A percentile compares a stretch with the other conserved stretches of the same genome.
Evolutionary conservation across 2,113 vertebrate species (phyloP).

Genomic region (Crotalus tigris): DNA sequence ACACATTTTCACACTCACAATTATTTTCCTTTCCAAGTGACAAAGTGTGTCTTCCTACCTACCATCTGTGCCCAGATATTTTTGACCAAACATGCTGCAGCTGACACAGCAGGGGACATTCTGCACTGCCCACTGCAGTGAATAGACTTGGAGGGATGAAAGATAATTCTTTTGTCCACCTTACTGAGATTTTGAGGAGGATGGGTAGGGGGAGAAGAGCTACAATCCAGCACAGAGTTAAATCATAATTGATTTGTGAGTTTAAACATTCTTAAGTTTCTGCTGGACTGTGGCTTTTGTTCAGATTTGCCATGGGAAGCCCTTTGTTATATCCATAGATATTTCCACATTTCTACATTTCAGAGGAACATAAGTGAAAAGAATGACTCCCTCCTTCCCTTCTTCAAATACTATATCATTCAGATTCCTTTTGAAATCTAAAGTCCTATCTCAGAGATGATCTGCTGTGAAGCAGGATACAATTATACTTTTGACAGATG

Average conservation of each 20-base stretch:
- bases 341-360: neutral
- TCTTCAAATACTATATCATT: neutral
- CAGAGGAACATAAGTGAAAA: neutral
- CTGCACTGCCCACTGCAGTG: neutral
- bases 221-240: neutral
- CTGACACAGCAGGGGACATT: conserved; percentile 23
- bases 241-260: neutral
- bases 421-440: neutral
- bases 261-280: neutral
- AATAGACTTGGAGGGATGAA: neutral
- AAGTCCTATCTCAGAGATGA: neutral
- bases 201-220: neutral
- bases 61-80: conserved; percentile 1
- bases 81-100: neutral
- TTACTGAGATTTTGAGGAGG: neutral
- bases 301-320: neutral
- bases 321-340: neutral
- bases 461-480: neutral
- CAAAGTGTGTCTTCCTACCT: conserved; percentile 18
- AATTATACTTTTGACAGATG: neutral
- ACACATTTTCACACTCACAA: conserved; percentile 35
- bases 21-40: conserved; percentile 41
- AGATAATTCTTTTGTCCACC: neutral
- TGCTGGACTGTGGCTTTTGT: neutral
- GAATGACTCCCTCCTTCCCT: neutral